Percentiles rank a stretch among this genome's conserved stretches.
Conservation (phyloP, 2,888 invertebrate species). For the Blastobasis lacticolella region DNA sequence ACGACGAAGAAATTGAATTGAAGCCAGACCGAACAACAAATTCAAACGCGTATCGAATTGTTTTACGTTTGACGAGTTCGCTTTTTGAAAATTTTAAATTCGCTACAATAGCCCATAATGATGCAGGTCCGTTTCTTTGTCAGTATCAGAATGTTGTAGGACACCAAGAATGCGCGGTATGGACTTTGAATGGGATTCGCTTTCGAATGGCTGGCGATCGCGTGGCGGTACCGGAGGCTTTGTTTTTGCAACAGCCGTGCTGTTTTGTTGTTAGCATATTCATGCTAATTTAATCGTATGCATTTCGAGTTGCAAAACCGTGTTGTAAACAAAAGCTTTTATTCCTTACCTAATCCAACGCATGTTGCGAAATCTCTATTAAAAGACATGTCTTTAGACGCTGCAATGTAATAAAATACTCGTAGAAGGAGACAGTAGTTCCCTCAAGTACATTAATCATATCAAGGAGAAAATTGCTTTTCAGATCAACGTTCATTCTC, state of each 20-base stretch:
- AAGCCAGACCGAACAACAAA: conserved; percentile 66
- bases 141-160: conserved; percentile 50
- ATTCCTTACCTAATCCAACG: not conserved
- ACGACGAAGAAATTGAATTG: conserved; percentile 72
- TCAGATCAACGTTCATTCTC: conserved; percentile 39
- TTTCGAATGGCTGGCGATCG: conserved; percentile 54
- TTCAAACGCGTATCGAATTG: conserved; percentile 74
- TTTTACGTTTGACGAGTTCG: conserved; percentile 73
- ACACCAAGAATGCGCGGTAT: conserved; percentile 48
- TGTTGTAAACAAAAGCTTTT: not conserved
- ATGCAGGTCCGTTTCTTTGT: conserved; percentile 66
- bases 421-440: conserved; percentile 3
- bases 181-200: conserved; percentile 38
- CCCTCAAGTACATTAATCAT: conserved; percentile 33
- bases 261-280: conserved; percentile 41
- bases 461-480: conserved; percentile 40
- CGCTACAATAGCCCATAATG: conserved; percentile 70
- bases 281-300: conserved; percentile 21
- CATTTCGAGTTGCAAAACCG: conserved; percentile 4
- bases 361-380: too few species aligned
- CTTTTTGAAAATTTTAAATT: conserved; percentile 67
- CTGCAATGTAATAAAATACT: not conserved
- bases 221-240: conserved; percentile 54
- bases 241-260: conserved; percentile 47
- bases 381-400: too few species aligned